These are phyloP conservation scores for rabbit (Oryctolagus cuniculus) DNA, from an alignment of 2,113 vertebrate genomes.

Conservation along the genomic window DNA sequence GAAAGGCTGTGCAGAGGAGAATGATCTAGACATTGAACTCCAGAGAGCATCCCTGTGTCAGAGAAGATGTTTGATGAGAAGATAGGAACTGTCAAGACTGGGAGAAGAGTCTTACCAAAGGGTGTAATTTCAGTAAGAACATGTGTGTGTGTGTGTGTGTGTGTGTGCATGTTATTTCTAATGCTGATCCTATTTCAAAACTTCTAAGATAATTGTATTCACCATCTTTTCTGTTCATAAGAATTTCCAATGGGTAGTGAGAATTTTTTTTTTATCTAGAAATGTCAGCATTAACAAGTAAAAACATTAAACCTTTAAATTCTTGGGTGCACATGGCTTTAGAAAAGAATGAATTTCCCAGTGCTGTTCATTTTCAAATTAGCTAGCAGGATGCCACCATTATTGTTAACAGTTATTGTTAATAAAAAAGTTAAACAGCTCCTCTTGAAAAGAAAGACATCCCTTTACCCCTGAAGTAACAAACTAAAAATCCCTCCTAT, in stretches of 20 bases:
- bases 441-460: slow-evolving; percentile 74
- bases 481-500: slow-evolving; percentile 81
- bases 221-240: neutral
- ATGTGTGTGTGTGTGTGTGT: too few relatives aligned
- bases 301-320: slow-evolving; percentile 36
- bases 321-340: neutral
- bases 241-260: neutral
- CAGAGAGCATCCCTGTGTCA: neutral
- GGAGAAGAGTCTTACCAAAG: neutral
- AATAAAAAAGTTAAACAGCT: slow-evolving; percentile 81
- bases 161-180: neutral
- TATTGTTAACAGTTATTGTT: slow-evolving; percentile 43
- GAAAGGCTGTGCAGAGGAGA: neutral
- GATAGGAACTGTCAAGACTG: neutral
- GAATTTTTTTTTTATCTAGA: neutral
- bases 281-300: slow-evolving; percentile 6
- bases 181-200: neutral
- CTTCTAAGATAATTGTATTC: neutral
- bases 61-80: neutral
- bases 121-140: slow-evolving; percentile 19
- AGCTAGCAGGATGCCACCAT: slow-evolving; percentile 11
- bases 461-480: slow-evolving; percentile 79
- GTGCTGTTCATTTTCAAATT: slow-evolving; percentile 71
- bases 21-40: neutral
- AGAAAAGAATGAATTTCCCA: slow-evolving; percentile 63